A percentile compares a stretch with the other conserved stretches of the same genome.
Conservation (phyloP, 2,888 invertebrate genomes). For the Cylloceria caligata region DNA sequence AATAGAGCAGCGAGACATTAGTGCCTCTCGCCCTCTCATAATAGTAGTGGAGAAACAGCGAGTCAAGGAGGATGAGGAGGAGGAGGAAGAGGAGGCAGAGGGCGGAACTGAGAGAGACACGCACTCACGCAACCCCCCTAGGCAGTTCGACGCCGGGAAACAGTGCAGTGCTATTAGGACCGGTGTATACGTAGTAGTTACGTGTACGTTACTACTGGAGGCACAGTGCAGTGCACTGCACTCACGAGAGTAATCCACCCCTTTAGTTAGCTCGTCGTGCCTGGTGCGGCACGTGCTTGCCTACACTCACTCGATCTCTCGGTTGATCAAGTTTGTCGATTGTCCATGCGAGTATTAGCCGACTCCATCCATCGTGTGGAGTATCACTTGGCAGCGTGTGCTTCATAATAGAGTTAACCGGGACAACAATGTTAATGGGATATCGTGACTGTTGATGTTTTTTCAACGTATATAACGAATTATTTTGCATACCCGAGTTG, state of each 20-base stretch:
- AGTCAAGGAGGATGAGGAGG: neutral
- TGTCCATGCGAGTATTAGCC: constrained; percentile 58
- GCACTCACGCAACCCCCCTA: constrained; percentile 27
- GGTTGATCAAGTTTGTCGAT: constrained; percentile 61
- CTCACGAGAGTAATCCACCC: constrained; percentile 65
- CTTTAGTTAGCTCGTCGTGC: constrained; percentile 61
- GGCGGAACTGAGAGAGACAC: constrained; percentile 24
- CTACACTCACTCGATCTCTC: constrained; percentile 51
- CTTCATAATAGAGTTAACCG: constrained; percentile 11
- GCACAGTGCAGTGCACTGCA: constrained; percentile 41
- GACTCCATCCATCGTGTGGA: constrained; percentile 36
- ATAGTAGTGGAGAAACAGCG: constrained; percentile 55
- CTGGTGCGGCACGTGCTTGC: constrained; percentile 61
- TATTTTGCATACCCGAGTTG: neutral
- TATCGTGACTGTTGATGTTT: constrained; percentile 16
- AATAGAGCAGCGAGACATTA: constrained; percentile 69
- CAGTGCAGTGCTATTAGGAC: constrained; percentile 41
- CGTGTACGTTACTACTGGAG: constrained; percentile 29
- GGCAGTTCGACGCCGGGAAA: constrained; percentile 21
- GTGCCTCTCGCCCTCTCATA: constrained; percentile 67
- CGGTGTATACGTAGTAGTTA: constrained; percentile 38
- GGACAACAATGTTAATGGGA: constrained; percentile 21
- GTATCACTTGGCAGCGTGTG: constrained; percentile 12
- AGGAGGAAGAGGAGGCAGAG: neutral
- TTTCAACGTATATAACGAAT: neutral